Conservation (phyloP, 2,888 invertebrate genomes). For the Aleiodes testaceus region DNA sequence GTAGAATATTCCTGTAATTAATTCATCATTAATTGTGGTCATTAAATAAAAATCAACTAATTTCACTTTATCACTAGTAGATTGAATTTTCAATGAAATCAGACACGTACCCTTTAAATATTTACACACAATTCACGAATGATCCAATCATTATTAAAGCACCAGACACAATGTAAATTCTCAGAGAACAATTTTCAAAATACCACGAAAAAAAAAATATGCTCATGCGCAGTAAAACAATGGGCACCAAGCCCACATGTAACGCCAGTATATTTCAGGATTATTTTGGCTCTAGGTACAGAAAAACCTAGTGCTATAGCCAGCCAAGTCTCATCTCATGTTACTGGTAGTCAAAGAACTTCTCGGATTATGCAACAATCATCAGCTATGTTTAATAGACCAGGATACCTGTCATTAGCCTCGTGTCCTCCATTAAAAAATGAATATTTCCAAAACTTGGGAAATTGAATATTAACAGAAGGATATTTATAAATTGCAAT, state of each 20-base stretch:
- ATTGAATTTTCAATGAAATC: too few relatives aligned
- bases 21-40: too few relatives aligned
- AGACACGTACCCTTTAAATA: not conserved
- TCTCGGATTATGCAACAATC: constrained; percentile 20
- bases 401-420: too few relatives aligned
- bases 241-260: not conserved
- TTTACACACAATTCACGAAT: not conserved
- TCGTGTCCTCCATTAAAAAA: too few relatives aligned
- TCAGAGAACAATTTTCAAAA: not conserved
- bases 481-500: too few relatives aligned
- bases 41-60: too few relatives aligned
- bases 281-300: constrained; percentile 6
- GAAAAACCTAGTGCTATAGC: not conserved
- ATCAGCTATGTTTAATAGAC: not conserved
- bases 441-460: too few relatives aligned
- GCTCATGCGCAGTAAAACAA: constrained; percentile 6
- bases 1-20: not conserved
- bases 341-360: not conserved
- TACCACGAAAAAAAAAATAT: not conserved
- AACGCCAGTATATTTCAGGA: constrained; percentile 21
- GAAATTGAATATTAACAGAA: too few relatives aligned
- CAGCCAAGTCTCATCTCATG: not conserved
- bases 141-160: not conserved
- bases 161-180: constrained; percentile 5
- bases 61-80: too few relatives aligned